A percentile compares a stretch with the other conserved stretches of the same genome.
phyloP scores from a whole-genome alignment of 2,797 vertebrate genomes.

The Buphagus erythrorhynchus region DNA sequence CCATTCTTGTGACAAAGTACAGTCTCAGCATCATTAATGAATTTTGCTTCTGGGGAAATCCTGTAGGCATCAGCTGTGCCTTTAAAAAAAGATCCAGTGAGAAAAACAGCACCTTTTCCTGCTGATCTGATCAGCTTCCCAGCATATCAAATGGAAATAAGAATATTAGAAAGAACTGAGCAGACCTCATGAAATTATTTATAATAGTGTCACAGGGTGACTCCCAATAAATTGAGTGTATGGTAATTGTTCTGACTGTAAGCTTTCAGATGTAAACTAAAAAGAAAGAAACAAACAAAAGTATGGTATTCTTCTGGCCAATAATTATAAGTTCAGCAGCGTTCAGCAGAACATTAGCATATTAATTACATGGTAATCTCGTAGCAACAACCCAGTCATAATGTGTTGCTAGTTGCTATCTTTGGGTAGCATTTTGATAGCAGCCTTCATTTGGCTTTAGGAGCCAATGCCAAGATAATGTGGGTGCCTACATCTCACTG shows the following conservation, averaged over 20 bases:
- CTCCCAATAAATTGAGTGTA: not conserved
- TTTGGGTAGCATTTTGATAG: not conserved
- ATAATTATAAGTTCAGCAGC: not conserved
- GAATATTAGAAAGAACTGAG: not conserved
- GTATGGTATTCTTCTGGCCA: not conserved
- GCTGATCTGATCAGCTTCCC: not conserved
- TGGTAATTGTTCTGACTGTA: not conserved
- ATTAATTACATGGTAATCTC: constrained; percentile 18
- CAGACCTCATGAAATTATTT: not conserved
- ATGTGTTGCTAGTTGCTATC: not conserved
- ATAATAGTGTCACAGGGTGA: not conserved
- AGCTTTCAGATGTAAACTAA: not conserved
- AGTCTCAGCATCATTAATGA: not conserved
- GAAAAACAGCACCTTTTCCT: not conserved
- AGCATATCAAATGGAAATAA: not conserved
- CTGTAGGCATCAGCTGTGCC: not conserved
- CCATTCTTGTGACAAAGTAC: not conserved
- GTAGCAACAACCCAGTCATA: not conserved
- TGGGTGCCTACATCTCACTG: not conserved
- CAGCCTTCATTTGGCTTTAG: not conserved
- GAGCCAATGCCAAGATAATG: not conserved
- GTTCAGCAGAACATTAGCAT: not conserved
- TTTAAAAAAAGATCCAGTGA: not conserved
- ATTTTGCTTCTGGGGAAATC: constrained; percentile 21
- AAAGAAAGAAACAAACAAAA: not conserved